Conservation (phyloP, 2,888 invertebrate species). For the Lepetodrilus schrolli region DNA sequence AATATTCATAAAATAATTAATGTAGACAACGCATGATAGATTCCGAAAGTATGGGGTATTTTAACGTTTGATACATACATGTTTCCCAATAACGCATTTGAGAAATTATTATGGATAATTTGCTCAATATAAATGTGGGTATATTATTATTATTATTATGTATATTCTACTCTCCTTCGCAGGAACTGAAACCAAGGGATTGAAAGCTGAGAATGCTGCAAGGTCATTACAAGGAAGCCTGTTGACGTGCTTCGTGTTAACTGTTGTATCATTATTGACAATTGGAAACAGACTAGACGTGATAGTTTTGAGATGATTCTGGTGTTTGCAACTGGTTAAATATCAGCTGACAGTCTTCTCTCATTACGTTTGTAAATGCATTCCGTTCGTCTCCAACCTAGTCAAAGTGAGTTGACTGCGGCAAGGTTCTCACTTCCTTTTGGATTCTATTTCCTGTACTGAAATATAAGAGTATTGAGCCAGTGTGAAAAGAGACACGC, state of each 20-base stretch:
- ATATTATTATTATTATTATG: neutral
- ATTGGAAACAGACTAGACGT: neutral
- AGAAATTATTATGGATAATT: too few species aligned
- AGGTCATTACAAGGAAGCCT: neutral
- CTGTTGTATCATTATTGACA: constrained; percentile 8
- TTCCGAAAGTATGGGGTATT: too few species aligned
- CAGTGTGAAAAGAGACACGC: too few species aligned
- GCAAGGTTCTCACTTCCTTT: too few species aligned
- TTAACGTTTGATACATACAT: too few species aligned
- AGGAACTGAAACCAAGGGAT: neutral
- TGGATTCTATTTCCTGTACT: too few species aligned
- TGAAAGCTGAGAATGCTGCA: neutral
- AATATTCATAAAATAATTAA: neutral
- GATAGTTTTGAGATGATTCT: constrained; percentile 5
- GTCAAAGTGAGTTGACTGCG: too few species aligned
- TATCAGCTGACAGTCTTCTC: neutral
- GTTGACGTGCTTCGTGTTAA: neutral
- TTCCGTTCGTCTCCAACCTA: neutral
- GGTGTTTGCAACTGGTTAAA: neutral
- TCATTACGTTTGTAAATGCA: constrained; percentile 10
- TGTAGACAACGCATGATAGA: too few species aligned
- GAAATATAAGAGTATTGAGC: too few species aligned
- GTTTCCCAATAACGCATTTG: too few species aligned
- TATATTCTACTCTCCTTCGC: neutral
- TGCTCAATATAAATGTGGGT: too few species aligned